Percentiles rank a stretch among this genome's conserved stretches.
Conservation (phyloP, 2,797 vertebrate species). For the Poeciliopsis presidionis region DNA sequence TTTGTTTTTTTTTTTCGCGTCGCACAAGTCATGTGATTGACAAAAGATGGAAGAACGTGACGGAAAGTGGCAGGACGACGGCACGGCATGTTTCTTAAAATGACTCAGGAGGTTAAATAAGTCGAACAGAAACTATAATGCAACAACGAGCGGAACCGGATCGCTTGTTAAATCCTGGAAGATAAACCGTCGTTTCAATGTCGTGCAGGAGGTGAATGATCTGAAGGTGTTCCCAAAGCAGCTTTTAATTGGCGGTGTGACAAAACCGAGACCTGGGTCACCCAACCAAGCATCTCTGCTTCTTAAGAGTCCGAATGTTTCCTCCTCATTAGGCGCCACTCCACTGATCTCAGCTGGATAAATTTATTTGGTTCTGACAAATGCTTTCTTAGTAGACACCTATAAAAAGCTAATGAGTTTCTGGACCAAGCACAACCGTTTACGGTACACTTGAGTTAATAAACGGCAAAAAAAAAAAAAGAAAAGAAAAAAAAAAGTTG, state of each 20-base stretch:
- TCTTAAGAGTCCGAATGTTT: neutral
- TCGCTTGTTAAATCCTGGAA: neutral
- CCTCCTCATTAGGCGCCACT: neutral
- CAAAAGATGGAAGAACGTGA: no score
- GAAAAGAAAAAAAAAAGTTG: conserved; percentile 4
- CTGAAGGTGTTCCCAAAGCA: neutral
- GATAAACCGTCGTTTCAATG: neutral
- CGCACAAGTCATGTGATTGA: no score
- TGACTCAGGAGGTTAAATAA: neutral
- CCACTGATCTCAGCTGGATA: neutral
- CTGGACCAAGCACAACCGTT: neutral
- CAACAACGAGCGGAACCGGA: neutral
- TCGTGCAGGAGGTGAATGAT: neutral
- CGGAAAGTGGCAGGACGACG: no score
- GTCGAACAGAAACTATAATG: neutral
- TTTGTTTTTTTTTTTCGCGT: no score
- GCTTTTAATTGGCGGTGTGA: neutral
- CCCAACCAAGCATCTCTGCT: neutral
- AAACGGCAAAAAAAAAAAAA: neutral
- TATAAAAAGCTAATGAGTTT: conserved; percentile 13
- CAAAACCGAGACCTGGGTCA: neutral
- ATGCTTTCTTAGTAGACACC: neutral
- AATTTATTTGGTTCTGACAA: neutral
- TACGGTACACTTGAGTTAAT: neutral
- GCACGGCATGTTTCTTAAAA: no score